Percentiles rank a stretch among this genome's conserved stretches.
Conservation (phyloP, 2,888 invertebrate species). For the Pandemis heparana region DNA sequence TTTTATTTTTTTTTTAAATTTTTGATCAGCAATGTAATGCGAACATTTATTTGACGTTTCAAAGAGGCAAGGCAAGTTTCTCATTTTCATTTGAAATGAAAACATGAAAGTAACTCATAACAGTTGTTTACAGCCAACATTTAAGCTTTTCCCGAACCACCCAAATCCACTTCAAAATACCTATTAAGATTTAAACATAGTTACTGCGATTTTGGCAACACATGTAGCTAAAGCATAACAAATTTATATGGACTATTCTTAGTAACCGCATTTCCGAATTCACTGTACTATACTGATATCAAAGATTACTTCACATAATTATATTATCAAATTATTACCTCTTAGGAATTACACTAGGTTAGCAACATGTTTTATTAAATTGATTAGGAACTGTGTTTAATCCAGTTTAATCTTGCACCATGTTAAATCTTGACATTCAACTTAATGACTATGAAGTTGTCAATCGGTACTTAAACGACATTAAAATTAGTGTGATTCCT, state of each 20-base stretch:
- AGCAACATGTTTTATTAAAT: background rate
- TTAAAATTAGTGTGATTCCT: background rate
- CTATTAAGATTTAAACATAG: background rate
- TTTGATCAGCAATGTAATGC: no score
- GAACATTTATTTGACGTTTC: no score
- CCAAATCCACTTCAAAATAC: background rate
- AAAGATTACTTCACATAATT: background rate
- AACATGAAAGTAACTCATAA: no score
- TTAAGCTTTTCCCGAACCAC: no score
- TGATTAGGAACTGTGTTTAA: conserved; percentile 8
- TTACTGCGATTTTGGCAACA: background rate
- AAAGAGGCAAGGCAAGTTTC: no score
- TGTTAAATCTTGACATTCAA: conserved; percentile 9
- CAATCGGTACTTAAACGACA: background rate
- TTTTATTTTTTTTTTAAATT: no score
- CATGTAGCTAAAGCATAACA: background rate
- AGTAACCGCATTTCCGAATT: background rate
- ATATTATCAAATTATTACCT: background rate
- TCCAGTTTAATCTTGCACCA: background rate
- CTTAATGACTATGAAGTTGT: background rate
- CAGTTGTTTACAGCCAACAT: no score
- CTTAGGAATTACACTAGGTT: background rate
- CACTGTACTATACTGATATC: conserved; percentile 1
- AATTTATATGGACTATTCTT: background rate
- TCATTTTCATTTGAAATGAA: no score